These are phyloP conservation scores for Platorchestia sp. DNA, from an alignment of 1,140 invertebrate genomes.

Conservation along the genomic window DNA sequence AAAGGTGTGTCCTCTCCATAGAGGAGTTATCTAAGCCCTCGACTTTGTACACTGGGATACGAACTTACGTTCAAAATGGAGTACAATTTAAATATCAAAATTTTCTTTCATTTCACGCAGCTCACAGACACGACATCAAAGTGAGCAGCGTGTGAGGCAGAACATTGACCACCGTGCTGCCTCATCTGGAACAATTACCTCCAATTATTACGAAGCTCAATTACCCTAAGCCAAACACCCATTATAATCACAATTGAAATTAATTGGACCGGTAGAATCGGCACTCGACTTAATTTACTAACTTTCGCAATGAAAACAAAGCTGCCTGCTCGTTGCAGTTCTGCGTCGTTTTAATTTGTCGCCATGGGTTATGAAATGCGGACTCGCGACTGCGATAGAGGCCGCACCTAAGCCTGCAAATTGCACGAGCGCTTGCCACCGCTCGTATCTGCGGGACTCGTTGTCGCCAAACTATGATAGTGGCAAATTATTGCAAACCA, in stretches of 20 bases:
- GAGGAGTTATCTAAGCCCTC: neutral
- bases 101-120: neutral
- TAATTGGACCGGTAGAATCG: neutral
- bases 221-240: conserved; percentile 24
- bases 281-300: conserved; percentile 35
- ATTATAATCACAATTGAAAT: conserved; percentile 45
- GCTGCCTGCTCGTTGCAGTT: neutral
- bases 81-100: neutral
- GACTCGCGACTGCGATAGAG: neutral
- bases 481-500: too few species aligned
- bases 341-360: neutral
- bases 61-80: neutral
- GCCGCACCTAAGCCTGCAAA: neutral
- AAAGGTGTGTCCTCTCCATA: neutral
- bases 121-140: neutral
- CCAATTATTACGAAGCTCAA: conserved; percentile 8
- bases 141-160: neutral
- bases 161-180: neutral
- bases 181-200: neutral
- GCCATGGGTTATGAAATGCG: neutral
- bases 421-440: neutral
- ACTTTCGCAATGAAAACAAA: conserved; percentile 21
- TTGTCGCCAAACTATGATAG: neutral
- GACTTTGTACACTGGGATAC: neutral
- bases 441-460: neutral